These are phyloP conservation scores for Leptopilina myrica DNA, from an alignment of 2,888 invertebrate genomes.

Conservation along the genomic window DNA sequence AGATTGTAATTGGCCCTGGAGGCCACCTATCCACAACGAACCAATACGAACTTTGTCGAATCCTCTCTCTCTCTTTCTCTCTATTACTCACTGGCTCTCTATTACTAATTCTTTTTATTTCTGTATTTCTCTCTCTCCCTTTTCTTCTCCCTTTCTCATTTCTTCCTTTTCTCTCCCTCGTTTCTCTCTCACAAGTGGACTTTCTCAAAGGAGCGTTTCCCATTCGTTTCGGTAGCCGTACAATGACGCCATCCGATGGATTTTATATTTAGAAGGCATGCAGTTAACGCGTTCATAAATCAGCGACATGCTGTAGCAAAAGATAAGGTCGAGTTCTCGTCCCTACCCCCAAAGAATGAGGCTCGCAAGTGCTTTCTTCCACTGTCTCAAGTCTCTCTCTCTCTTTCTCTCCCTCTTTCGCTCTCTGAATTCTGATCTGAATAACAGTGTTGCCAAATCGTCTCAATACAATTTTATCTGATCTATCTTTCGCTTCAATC, in stretches of 20 bases:
- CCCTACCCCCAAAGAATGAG: slow-evolving; percentile 8
- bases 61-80: neutral
- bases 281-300: slow-evolving; percentile 49
- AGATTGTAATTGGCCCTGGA: slow-evolving; percentile 40
- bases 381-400: slow-evolving; percentile 16
- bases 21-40: slow-evolving; percentile 39
- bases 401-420: too few relatives aligned
- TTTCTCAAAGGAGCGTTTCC: slow-evolving; percentile 30
- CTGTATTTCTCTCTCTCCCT: neutral
- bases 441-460: slow-evolving; percentile 37
- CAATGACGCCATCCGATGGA: slow-evolving; percentile 42
- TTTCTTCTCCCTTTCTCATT: too few relatives aligned
- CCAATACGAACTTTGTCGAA: slow-evolving; percentile 37
- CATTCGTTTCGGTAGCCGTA: slow-evolving; percentile 38
- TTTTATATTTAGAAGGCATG: slow-evolving; percentile 51
- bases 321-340: slow-evolving; percentile 39
- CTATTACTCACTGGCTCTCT: slow-evolving; percentile 25
- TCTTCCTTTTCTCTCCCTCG: neutral
- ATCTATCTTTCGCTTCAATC: slow-evolving; percentile 17
- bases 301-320: slow-evolving; percentile 41
- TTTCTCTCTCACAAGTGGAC: slow-evolving; percentile 3
- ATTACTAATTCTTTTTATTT: neutral
- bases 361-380: slow-evolving; percentile 29
- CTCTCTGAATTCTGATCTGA: slow-evolving; percentile 20
- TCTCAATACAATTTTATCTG: slow-evolving; percentile 26